Percentiles rank a stretch among this genome's conserved stretches.
These are phyloP conservation scores for Autographa gamma DNA, from an alignment of 2,888 invertebrate genomes.

Conservation along the genomic window DNA sequence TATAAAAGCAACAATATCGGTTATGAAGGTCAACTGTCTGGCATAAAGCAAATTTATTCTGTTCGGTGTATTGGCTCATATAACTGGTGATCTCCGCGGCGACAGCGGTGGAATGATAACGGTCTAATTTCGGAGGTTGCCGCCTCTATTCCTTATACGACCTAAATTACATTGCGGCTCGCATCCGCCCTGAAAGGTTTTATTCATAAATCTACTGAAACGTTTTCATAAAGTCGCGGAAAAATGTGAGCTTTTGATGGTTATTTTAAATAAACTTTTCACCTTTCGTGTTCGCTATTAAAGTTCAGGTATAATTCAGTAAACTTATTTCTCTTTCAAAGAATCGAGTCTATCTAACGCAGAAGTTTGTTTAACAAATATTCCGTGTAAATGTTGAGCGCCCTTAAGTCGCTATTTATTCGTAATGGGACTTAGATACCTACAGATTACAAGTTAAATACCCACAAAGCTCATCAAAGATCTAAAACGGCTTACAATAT, in stretches of 20 bases:
- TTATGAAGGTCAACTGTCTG: conserved; percentile 86
- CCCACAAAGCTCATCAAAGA: conserved; percentile 49
- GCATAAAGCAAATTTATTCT: conserved; percentile 88
- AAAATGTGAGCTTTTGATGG: conserved; percentile 78
- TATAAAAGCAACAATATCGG: conserved; percentile 84
- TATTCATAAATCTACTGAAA: conserved; percentile 87
- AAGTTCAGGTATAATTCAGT: conserved; percentile 60
- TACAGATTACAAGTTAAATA: conserved; percentile 51
- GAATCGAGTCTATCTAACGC: conserved; percentile 49
- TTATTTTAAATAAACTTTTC: conserved; percentile 67
- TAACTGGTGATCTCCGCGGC: conserved; percentile 85
- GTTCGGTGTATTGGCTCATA: conserved; percentile 87
- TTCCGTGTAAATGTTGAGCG: conserved; percentile 46
- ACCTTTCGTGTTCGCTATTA: conserved; percentile 61
- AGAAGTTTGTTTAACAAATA: conserved; percentile 48
- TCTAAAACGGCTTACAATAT: conserved; percentile 47
- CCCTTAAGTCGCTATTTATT: conserved; percentile 48
- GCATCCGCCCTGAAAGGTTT: conserved; percentile 87
- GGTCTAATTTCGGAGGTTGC: conserved; percentile 85
- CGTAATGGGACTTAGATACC: conserved; percentile 44
- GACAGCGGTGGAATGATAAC: conserved; percentile 87
- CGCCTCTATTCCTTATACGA: conserved; percentile 78
- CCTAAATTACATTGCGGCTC: conserved; percentile 86
- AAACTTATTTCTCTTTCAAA: conserved; percentile 51
- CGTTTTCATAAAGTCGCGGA: conserved; percentile 85